These are phyloP conservation scores for Agelaius phoeniceus DNA, from an alignment of 2,113 vertebrate genomes.

Conservation along the genomic window DNA sequence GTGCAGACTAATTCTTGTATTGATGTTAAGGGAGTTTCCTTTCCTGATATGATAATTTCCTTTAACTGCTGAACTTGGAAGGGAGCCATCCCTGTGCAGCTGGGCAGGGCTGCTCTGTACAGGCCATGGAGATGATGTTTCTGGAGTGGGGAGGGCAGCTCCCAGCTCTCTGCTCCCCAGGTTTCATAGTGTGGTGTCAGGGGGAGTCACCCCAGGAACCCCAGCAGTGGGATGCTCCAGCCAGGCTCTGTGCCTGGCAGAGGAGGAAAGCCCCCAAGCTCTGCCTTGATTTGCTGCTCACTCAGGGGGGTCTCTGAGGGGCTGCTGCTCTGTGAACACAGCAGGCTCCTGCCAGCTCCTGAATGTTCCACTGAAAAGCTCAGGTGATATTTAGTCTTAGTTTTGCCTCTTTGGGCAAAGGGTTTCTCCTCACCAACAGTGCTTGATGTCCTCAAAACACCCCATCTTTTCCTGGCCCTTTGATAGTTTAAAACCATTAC, in stretches of 20 bases:
- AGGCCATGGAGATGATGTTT: not conserved
- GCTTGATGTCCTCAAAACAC: not conserved
- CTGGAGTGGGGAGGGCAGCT: not conserved
- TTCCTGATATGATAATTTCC: constrained; percentile 43
- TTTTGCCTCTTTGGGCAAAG: not conserved
- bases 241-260: not conserved
- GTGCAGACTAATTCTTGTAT: not conserved
- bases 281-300: not conserved
- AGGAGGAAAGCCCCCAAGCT: not conserved
- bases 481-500: not conserved
- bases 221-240: not conserved
- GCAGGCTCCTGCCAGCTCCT: not conserved
- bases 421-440: not conserved
- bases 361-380: not conserved
- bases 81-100: not conserved
- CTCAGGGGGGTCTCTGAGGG: accelerated
- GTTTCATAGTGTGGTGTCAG: accelerated
- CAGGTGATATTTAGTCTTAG: not conserved
- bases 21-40: constrained; percentile 46
- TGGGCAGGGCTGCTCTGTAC: accelerated
- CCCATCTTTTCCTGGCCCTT: not conserved
- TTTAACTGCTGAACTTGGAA: constrained; percentile 38
- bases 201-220: not conserved
- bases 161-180: not conserved
- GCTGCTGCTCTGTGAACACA: not conserved